Evolutionary conservation across 1,140 invertebrate species (phyloP), one percentile per base, ranked within the genome.

Genomic region (Belonocnema kinseyi): DNA sequence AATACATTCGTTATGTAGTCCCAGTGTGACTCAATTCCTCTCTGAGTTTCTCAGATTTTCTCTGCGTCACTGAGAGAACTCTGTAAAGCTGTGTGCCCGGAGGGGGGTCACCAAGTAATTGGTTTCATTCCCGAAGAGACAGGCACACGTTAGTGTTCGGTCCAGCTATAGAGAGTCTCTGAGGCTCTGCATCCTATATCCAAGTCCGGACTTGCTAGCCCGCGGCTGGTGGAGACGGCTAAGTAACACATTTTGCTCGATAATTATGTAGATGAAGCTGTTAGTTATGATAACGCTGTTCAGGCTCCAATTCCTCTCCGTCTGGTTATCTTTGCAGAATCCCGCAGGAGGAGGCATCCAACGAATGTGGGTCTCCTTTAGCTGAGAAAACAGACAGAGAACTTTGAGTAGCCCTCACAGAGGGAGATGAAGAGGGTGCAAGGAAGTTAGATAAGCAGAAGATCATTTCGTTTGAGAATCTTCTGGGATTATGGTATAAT

Each of bases 221-320:
- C 72, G 82, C 79, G 80, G 80, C 83, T 81, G 78, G 80, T 76
- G 79, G 80, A 84, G 82, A 77, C 85, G 83, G 83, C 86, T 89
- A 89, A 87, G 87, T 88, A 89, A 88, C 85, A 85, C 83, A 88
- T 87, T 87, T 88, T 88, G 82, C 85, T 58, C 84, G 87, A 88
- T 90, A 89, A 90, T 88, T 90, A 90, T 90, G 88, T 82, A 88
- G 88, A 90, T 89, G 87, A 89, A 88, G 83, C 83, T 86, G 88
- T 88, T 90, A 89, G 88, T 90, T 90, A 89, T 87, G 88, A 89
- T 89, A 88, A 89, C 87, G 85, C 80, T 74, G 78, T 77, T 77
- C 79, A 78, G 78, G 77, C 77, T 77, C 76, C 46, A 76, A 71
- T 72, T 75, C 52, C 46, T 51, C 76, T 79, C 75, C 76, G 75